Evolutionary conservation across 2,888 invertebrate genomes (phyloP).

Genomic region (Scrobipalpa atriplicella): DNA sequence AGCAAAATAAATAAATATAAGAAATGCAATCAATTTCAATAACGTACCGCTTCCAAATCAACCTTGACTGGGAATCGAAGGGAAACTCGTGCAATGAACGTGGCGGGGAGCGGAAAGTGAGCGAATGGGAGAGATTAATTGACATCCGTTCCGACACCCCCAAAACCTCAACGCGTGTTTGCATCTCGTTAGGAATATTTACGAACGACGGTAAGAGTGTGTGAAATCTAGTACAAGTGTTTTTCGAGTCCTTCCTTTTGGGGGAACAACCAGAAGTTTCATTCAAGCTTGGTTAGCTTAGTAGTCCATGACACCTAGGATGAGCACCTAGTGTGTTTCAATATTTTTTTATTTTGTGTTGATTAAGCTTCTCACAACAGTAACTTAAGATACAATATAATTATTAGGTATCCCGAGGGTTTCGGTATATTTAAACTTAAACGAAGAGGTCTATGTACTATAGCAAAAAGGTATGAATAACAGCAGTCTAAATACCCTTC

Average conservation of each 20-base stretch:
- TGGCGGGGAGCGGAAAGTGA: not conserved
- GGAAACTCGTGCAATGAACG: not conserved
- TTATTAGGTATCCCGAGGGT: too few relatives aligned
- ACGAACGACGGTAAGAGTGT: slow-evolving; percentile 36
- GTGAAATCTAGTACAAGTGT: not conserved
- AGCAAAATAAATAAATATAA: not conserved
- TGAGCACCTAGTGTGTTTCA: too few relatives aligned
- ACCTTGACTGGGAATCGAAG: not conserved
- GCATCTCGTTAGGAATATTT: slow-evolving; percentile 48
- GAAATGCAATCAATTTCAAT: slow-evolving; percentile 2
- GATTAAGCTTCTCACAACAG: too few relatives aligned
- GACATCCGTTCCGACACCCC: slow-evolving; percentile 37
- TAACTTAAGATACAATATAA: too few relatives aligned
- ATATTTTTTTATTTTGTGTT: too few relatives aligned
- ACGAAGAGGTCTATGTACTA: too few relatives aligned
- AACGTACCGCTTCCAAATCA: not conserved
- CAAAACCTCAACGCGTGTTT: slow-evolving; percentile 44
- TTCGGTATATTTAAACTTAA: too few relatives aligned
- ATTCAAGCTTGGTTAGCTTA: too few relatives aligned
- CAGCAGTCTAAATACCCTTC: too few relatives aligned
- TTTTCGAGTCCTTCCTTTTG: not conserved
- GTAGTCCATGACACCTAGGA: too few relatives aligned
- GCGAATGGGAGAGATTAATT: slow-evolving; percentile 39
- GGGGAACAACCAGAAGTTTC: not conserved
- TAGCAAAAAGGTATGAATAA: too few relatives aligned